A percentile compares a stretch with the other conserved stretches of the same genome.
Evolutionary conservation across 1,140 invertebrate species (phyloP).

Genomic region (Oreohelix idahoensis): DNA sequence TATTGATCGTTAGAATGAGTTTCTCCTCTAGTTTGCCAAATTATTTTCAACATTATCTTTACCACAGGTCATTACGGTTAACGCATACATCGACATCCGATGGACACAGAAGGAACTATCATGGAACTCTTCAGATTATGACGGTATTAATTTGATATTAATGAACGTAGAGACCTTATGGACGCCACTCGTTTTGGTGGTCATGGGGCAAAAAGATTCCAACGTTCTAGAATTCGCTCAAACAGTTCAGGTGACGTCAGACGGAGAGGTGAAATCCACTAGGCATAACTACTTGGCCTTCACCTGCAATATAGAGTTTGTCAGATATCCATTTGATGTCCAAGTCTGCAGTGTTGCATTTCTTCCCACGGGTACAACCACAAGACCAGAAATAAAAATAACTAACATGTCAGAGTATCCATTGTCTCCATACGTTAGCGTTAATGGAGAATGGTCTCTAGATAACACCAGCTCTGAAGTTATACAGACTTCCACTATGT

Average conservation of each 20-base stretch:
- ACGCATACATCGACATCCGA: background rate
- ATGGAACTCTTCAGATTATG: background rate
- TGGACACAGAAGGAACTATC: background rate
- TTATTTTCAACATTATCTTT: no score
- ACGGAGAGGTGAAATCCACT: background rate
- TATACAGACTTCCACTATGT: background rate
- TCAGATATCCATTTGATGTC: slow-evolving; percentile 11
- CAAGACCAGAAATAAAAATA: background rate
- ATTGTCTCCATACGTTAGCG: background rate
- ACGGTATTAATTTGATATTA: background rate
- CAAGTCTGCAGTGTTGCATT: background rate
- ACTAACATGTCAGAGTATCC: background rate
- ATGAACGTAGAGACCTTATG: background rate
- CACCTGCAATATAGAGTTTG: background rate
- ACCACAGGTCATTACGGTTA: background rate
- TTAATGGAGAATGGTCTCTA: background rate
- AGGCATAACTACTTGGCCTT: slow-evolving; percentile 3
- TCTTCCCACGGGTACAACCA: background rate
- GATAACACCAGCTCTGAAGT: background rate
- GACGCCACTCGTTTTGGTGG: background rate
- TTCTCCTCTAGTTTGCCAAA: no score
- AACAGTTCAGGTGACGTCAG: background rate
- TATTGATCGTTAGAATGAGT: no score
- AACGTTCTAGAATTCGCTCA: background rate
- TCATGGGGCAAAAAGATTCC: background rate